These are phyloP conservation scores for Cebus imitator DNA, from an alignment of 2,113 vertebrate species.

Conservation along the genomic window DNA sequence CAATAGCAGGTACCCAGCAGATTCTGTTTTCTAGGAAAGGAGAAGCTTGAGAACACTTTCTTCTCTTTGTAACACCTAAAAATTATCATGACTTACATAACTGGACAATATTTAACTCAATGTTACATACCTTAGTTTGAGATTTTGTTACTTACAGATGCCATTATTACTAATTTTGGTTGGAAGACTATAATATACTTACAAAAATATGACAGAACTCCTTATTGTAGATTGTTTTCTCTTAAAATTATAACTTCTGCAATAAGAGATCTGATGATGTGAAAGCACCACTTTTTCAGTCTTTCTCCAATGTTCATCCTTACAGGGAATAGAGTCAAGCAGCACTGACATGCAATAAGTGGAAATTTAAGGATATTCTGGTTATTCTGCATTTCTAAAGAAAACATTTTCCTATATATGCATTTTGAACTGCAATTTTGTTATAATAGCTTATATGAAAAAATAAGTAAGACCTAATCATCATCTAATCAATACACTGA, in stretches of 20 bases:
- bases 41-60: neutral
- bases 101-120: neutral
- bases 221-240: neutral
- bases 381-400: neutral
- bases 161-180: neutral
- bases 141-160: neutral
- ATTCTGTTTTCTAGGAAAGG: neutral
- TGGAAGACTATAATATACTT: neutral
- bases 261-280: neutral
- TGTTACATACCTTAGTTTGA: neutral
- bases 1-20: neutral
- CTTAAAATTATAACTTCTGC: neutral
- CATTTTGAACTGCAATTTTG: neutral
- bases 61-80: neutral
- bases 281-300: neutral
- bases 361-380: neutral
- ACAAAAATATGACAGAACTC: neutral
- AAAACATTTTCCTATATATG: neutral
- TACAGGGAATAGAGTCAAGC: neutral
- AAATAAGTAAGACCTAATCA: slow-evolving; percentile 25
- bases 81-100: neutral
- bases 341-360: neutral
- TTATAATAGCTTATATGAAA: neutral
- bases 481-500: neutral
- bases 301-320: neutral